phyloP scores from a whole-genome alignment of 2,888 invertebrate species.

The Catocala nupta region DNA sequence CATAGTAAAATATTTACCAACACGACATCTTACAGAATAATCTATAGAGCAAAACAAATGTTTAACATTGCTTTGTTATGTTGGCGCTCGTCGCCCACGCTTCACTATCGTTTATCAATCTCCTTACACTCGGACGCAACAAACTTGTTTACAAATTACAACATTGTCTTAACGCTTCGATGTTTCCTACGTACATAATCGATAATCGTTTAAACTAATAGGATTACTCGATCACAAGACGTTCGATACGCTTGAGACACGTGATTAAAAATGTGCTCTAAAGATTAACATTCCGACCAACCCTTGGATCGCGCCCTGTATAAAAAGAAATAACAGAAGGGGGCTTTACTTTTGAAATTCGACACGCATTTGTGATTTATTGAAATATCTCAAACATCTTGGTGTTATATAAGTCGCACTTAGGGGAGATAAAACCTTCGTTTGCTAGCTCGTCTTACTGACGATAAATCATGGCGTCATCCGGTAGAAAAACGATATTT shows the following conservation, averaged over 20 bases:
- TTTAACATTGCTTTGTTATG: conserved; percentile 69
- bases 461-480: conserved; percentile 81
- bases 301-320: conserved; percentile 60
- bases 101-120: conserved; percentile 68
- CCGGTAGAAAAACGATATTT: conserved; percentile 75
- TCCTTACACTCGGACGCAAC: conserved; percentile 57
- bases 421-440: conserved; percentile 80
- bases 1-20: conserved; percentile 65
- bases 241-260: conserved; percentile 60
- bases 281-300: conserved; percentile 77
- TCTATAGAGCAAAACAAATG: conserved; percentile 75
- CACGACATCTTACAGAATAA: conserved; percentile 68
- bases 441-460: conserved; percentile 79
- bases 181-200: conserved; percentile 48
- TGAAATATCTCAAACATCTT: conserved; percentile 81
- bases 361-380: conserved; percentile 85
- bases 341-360: conserved; percentile 78
- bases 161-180: conserved; percentile 53
- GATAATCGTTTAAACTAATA: conserved; percentile 55
- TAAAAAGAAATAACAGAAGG: conserved; percentile 68
- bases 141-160: conserved; percentile 58
- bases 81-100: conserved; percentile 66
- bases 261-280: conserved; percentile 69
- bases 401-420: conserved; percentile 78
- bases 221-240: conserved; percentile 61